These are phyloP conservation scores for Gorsachius goisagi DNA, from an alignment of 2,113 vertebrate species.

Conservation along the genomic window DNA sequence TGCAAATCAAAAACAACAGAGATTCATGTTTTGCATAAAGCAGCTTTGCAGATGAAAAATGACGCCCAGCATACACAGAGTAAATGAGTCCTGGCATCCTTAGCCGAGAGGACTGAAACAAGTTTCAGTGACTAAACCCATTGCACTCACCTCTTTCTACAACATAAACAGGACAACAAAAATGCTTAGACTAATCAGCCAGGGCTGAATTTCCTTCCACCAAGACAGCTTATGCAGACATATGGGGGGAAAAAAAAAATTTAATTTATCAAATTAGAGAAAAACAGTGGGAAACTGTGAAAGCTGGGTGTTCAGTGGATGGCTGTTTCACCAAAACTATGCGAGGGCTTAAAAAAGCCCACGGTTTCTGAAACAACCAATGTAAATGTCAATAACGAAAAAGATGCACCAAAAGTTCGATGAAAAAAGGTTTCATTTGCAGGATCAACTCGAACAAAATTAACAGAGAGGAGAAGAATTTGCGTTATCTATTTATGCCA, in stretches of 20 bases:
- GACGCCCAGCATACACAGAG: not conserved
- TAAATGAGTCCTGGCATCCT: not conserved
- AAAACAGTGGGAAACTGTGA: not conserved
- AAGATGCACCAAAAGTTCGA: not conserved
- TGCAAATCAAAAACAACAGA: not conserved
- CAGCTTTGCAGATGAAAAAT: slow-evolving; percentile 7
- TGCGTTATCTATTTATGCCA: not conserved
- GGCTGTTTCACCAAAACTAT: not conserved
- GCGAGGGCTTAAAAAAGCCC: not conserved
- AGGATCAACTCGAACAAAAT: not conserved
- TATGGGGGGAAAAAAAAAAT: not conserved
- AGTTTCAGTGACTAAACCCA: not conserved
- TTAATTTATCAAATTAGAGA: not conserved
- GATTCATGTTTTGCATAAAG: not conserved
- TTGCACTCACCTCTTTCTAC: not conserved
- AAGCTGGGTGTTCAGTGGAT: not conserved
- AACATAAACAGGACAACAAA: not conserved
- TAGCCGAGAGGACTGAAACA: not conserved
- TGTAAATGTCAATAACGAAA: not conserved
- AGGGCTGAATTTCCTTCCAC: not conserved
- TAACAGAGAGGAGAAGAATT: not conserved
- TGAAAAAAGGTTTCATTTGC: not conserved
- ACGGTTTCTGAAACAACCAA: not conserved
- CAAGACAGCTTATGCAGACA: not conserved
- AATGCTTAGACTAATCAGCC: not conserved